Evolutionary conservation across 2,888 invertebrate species (phyloP), one percentile per base, ranked within the genome.

Genomic region (Apamea epomidion): DNA sequence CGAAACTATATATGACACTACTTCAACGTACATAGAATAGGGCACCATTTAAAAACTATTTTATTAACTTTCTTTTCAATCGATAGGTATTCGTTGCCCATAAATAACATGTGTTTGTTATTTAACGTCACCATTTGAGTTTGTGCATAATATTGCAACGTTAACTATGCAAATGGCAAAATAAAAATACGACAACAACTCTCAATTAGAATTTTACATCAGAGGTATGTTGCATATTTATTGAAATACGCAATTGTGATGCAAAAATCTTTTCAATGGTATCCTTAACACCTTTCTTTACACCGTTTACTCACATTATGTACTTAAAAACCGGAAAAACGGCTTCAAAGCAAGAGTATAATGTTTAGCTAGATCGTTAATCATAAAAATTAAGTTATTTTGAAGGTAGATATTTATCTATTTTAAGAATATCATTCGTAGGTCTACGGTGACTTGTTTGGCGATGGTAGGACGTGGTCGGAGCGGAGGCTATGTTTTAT

Each of bases 401-500:
- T 69, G 54, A n/a, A 58, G 8, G 48, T 48, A 62, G 51, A 70
- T 65, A 51, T 58, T 29, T 62, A 65, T 70, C 32, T 81, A 67
- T 81, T 77, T 72, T 58, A 62, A 74, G 75, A 68, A 76, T 69
- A 29, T 48, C 32, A 54, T 84, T 84, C 80, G 78, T 83, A 86
- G 80, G 81, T 80, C 80, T 78, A 76, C 81, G 82, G 76, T 83
- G 72, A 87, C 74, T 87, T 81, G 68, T 32, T 69, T 80, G 78
- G 16, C 75, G 86, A 82, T 88, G 93, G 94, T 92, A 93, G 94
- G 93, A 90, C 87, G 90, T 69, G 77, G 84, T 81, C 85, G 81
- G 76, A 78, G 80, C 84, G 87, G 87, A 78, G 84, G 88, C 89
- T 85, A 88, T 82, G 87, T 94, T 92, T 94, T 94, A 95, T 93